Evolutionary conservation across 2,113 vertebrate species (phyloP).

Genomic region (Cromileptes altivelis): DNA sequence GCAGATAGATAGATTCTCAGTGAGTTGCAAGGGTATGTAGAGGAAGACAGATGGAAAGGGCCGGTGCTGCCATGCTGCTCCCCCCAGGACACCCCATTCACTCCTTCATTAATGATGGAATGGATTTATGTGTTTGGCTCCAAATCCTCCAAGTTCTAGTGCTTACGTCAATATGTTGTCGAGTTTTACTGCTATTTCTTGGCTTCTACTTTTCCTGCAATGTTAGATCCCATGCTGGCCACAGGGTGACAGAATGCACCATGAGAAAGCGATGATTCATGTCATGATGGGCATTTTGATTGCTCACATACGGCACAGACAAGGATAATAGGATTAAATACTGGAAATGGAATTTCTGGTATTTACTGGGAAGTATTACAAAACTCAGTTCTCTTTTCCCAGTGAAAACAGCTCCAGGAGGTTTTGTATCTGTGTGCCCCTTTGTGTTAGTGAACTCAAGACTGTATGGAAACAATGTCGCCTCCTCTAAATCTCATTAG

Average conservation of each 20-base stretch:
- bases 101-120: constrained; percentile 62
- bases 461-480: neutral
- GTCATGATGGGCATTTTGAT: neutral
- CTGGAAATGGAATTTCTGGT: neutral
- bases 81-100: constrained; percentile 63
- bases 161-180: constrained; percentile 28
- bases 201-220: constrained; percentile 15
- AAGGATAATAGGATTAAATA: neutral
- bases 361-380: neutral
- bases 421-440: neutral
- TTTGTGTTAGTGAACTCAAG: neutral
- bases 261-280: constrained; percentile 11
- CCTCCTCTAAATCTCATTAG: neutral
- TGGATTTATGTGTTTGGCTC: constrained; percentile 64
- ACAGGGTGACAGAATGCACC: neutral
- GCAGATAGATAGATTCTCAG: constrained; percentile 15
- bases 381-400: neutral
- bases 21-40: constrained; percentile 37
- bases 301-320: neutral
- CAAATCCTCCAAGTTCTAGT: constrained; percentile 41
- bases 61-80: constrained; percentile 43
- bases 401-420: neutral
- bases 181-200: constrained; percentile 48
- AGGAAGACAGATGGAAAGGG: constrained; percentile 58
- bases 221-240: neutral